phyloP scores from a whole-genome alignment of 1,140 invertebrate species.

The Drosophila pandora region DNA sequence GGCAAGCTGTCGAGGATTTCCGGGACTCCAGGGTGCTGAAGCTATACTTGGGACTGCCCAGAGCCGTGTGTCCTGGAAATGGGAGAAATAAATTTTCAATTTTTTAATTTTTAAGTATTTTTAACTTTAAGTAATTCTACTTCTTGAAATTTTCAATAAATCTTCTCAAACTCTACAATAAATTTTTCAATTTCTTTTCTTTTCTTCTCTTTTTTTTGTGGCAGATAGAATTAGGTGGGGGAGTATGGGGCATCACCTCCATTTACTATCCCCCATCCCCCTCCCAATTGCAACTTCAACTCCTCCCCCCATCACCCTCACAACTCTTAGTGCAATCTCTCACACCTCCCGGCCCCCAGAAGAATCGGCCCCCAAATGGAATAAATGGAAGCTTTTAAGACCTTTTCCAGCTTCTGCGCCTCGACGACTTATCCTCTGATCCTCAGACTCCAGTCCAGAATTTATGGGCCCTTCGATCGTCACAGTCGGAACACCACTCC shows the following conservation, averaged over 20 bases:
- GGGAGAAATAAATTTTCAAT: neutral
- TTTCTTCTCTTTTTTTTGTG: neutral
- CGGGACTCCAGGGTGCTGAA: slow-evolving; percentile 83
- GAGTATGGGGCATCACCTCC: neutral
- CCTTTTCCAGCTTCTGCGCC: neutral
- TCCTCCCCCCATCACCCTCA: neutral
- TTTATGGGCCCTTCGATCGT: slow-evolving; percentile 26
- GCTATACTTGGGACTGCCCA: slow-evolving; percentile 83
- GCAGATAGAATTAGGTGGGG: neutral
- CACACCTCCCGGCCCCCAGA: slow-evolving; percentile 1
- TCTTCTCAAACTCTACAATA: neutral
- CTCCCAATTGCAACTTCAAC: neutral
- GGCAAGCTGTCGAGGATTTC: slow-evolving; percentile 61
- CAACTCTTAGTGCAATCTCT: neutral
- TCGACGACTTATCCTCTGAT: slow-evolving; percentile 3
- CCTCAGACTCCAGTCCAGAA: slow-evolving; percentile 11
- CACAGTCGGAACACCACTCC: neutral
- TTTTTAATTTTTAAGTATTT: neutral
- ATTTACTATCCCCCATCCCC: neutral
- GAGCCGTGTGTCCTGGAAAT: slow-evolving; percentile 68
- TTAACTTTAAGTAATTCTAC: neutral
- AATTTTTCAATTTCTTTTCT: neutral
- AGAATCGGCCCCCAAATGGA: neutral
- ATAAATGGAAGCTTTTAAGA: slow-evolving; percentile 4
- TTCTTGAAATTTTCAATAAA: neutral